These are phyloP conservation scores for Napeogenes inachia DNA, from an alignment of 2,888 invertebrate genomes.

Conservation along the genomic window DNA sequence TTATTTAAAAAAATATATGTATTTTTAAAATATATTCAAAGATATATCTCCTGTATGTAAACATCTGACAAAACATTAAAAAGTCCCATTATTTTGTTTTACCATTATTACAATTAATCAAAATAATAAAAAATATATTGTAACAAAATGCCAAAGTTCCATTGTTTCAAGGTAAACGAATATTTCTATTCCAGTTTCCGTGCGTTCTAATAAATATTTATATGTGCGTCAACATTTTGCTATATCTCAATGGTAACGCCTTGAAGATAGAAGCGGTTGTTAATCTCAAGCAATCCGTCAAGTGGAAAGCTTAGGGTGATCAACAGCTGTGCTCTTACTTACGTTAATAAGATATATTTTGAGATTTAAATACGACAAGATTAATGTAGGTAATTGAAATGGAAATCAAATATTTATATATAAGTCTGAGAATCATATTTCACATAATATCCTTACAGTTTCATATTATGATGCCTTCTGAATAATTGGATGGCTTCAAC, in stretches of 20 bases:
- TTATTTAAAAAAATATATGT: no score
- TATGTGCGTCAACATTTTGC: conserved; percentile 6
- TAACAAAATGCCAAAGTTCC: neutral
- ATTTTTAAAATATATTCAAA: no score
- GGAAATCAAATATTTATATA: neutral
- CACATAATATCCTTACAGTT: no score
- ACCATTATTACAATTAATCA: no score
- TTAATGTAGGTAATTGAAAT: conserved; percentile 19
- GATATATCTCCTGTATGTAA: no score
- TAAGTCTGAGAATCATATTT: no score
- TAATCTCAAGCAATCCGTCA: conserved; percentile 55
- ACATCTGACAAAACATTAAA: no score
- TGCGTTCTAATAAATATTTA: conserved; percentile 5
- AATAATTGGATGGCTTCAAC: no score
- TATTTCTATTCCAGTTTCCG: neutral
- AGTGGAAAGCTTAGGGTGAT: conserved; percentile 42
- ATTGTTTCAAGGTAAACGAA: neutral
- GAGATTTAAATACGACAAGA: conserved; percentile 26
- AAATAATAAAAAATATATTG: neutral
- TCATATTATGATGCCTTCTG: no score
- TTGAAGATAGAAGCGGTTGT: conserved; percentile 36
- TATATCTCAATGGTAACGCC: conserved; percentile 24
- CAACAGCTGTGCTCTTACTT: conserved; percentile 37
- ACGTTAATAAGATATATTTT: conserved; percentile 32
- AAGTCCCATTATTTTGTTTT: no score